Conservation (phyloP, 1,140 invertebrate species). For the Drosophila erecta region DNA sequence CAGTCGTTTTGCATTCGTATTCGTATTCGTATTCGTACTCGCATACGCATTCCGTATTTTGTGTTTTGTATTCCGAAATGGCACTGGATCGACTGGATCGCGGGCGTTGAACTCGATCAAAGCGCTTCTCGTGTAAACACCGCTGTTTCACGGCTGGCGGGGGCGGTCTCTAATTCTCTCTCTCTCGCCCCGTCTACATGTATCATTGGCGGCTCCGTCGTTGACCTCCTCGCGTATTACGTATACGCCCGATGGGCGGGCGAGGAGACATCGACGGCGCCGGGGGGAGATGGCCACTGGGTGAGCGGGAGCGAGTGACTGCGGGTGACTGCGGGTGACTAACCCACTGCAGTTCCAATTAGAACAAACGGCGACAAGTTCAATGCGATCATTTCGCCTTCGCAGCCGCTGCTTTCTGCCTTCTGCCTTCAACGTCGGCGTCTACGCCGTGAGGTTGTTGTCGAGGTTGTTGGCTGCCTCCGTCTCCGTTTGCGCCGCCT, state of each 20-base stretch:
- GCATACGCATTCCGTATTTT: neutral
- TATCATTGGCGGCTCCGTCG: slow-evolving; percentile 7
- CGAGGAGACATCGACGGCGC: neutral
- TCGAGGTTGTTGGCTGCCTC: slow-evolving; percentile 23
- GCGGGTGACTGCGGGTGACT: slow-evolving; percentile 25
- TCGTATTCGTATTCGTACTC: neutral
- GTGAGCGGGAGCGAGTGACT: slow-evolving; percentile 7
- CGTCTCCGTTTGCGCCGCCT: slow-evolving; percentile 18
- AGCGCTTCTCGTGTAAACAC: slow-evolving; percentile 29
- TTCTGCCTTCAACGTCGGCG: neutral
- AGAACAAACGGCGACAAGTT: slow-evolving; percentile 70
- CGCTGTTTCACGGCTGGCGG: neutral
- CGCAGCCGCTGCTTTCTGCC: neutral
- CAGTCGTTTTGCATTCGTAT: neutral
- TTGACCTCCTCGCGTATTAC: slow-evolving; percentile 42
- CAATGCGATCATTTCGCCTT: slow-evolving; percentile 54
- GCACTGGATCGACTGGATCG: slow-evolving; percentile 1
- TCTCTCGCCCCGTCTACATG: neutral
- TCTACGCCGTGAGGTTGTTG: slow-evolving; percentile 30
- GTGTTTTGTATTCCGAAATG: slow-evolving; percentile 10
- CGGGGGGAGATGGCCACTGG: slow-evolving; percentile 21
- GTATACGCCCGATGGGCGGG: slow-evolving; percentile 21
- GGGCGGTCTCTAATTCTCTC: slow-evolving; percentile 24
- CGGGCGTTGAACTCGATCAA: slow-evolving; percentile 15
- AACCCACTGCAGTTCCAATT: slow-evolving; percentile 68